Evolutionary conservation across 2,888 invertebrate genomes (phyloP).

Genomic region (Plusia festucae): DNA sequence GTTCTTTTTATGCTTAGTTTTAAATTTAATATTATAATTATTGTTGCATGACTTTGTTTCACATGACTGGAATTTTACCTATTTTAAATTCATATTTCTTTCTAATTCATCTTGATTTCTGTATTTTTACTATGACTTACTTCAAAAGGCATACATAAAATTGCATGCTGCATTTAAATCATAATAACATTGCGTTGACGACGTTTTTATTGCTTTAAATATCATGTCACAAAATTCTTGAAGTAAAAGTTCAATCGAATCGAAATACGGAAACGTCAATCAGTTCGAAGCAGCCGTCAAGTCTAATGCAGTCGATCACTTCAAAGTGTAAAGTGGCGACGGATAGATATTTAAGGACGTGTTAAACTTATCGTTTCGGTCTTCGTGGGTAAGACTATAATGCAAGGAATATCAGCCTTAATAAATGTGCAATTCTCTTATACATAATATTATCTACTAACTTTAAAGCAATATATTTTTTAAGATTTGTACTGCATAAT

Average conservation of each 20-base stretch:
- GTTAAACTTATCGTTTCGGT: too few relatives aligned
- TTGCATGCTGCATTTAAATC: not conserved
- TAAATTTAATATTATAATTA: constrained; percentile 34
- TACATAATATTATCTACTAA: not conserved
- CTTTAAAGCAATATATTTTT: not conserved
- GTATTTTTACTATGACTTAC: constrained; percentile 10
- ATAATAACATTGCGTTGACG: too few relatives aligned
- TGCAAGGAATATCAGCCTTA: not conserved
- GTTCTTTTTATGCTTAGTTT: constrained; percentile 51
- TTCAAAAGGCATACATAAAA: not conserved
- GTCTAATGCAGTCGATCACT: too few relatives aligned
- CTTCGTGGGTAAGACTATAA: constrained; percentile 7
- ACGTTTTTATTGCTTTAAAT: not conserved
- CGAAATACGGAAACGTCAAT: too few relatives aligned
- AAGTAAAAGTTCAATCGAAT: not conserved
- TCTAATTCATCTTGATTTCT: constrained; percentile 4
- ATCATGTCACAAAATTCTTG: constrained; percentile 37
- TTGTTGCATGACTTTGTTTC: constrained; percentile 35
- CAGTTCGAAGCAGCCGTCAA: too few relatives aligned
- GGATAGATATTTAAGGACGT: too few relatives aligned
- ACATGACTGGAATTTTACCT: constrained; percentile 37
- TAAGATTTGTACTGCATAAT: constrained; percentile 22
- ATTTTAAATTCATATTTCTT: constrained; percentile 13
- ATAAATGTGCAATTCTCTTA: not conserved
- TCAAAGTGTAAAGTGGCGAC: too few relatives aligned